These are phyloP conservation scores for Probosciger aterrimus DNA, from an alignment of 2,113 vertebrate species.

Conservation along the genomic window DNA sequence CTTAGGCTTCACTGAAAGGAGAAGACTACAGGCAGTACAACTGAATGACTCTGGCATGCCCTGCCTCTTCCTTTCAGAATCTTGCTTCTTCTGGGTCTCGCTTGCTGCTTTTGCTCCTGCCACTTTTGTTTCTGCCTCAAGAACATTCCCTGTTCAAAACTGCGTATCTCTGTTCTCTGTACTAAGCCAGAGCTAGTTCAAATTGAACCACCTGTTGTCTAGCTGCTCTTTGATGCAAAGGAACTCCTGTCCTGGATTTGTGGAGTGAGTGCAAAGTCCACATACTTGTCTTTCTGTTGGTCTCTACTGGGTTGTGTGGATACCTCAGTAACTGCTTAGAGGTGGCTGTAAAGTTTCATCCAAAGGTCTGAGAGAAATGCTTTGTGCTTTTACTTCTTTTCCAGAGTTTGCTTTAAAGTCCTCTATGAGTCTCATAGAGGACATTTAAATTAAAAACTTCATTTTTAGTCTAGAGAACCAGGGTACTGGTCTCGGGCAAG, in stretches of 20 bases:
- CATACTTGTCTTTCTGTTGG: background rate
- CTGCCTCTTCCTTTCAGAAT: background rate
- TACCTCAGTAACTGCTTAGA: background rate
- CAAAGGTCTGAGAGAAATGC: background rate
- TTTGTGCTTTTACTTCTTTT: background rate
- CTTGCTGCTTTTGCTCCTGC: background rate
- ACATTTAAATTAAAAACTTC: background rate
- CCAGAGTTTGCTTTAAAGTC: background rate
- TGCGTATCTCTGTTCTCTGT: background rate
- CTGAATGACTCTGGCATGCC: background rate
- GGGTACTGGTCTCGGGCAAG: background rate
- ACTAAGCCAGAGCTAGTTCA: background rate
- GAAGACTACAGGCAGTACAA: background rate
- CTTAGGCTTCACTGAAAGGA: background rate
- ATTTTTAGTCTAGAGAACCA: background rate
- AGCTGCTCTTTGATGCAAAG: background rate
- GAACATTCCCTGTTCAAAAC: background rate
- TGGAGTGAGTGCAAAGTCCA: background rate
- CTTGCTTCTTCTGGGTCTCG: background rate
- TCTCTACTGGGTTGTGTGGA: background rate
- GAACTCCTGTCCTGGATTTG: background rate
- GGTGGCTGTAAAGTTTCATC: background rate
- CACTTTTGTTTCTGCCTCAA: background rate
- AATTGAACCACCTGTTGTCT: background rate
- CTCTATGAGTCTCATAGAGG: background rate